Conservation (phyloP, 30 jellyfish, hydroid and myxozoan genomes). For the Hydra vulgaris region DNA sequence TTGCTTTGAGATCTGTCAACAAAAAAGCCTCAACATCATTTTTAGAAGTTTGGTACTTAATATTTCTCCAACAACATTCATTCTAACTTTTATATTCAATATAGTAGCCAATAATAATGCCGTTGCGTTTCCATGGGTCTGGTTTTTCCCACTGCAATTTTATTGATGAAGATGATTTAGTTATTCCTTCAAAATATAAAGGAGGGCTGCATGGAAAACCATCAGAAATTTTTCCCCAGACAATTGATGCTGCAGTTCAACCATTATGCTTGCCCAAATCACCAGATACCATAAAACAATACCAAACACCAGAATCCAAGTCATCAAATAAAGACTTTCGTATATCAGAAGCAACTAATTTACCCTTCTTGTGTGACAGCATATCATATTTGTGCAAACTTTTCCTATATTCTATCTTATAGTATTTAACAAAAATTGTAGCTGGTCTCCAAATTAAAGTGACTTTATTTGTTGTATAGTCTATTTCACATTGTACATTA, state of each 20-base stretch:
- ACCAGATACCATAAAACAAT: conserved; percentile 62
- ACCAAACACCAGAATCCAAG: too few species aligned
- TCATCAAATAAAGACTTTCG: too few species aligned
- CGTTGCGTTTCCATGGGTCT: conserved; percentile 82
- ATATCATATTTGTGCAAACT: conserved; percentile 51
- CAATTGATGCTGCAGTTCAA: conserved; percentile 50
- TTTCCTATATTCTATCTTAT: conserved; percentile 64
- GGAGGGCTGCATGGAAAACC: conserved; percentile 87
- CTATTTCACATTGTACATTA: conserved; percentile 29
- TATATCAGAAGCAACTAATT: too few species aligned
- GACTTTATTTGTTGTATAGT: conserved; percentile 27
- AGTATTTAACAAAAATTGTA: conserved; percentile 40
- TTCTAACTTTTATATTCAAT: conserved; percentile 29
- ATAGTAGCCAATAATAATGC: conserved; percentile 49
- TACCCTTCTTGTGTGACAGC: too few species aligned
- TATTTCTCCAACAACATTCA: conserved; percentile 3
- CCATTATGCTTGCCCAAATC: conserved; percentile 33
- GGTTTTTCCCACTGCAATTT: too few species aligned
- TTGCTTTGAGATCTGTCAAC: conserved; percentile 42
- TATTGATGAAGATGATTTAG: conserved; percentile 84
- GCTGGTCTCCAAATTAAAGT: conserved; percentile 68
- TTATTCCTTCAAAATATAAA: conserved; percentile 42
- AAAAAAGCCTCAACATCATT: conserved; percentile 34
- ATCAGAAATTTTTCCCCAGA: conserved; percentile 69
- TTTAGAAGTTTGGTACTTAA: conserved; percentile 20